Percentiles rank a stretch among this genome's conserved stretches.
Evolutionary conservation across 2,797 vertebrate species (phyloP).

Genomic region (Pantherophis vulpinus): DNA sequence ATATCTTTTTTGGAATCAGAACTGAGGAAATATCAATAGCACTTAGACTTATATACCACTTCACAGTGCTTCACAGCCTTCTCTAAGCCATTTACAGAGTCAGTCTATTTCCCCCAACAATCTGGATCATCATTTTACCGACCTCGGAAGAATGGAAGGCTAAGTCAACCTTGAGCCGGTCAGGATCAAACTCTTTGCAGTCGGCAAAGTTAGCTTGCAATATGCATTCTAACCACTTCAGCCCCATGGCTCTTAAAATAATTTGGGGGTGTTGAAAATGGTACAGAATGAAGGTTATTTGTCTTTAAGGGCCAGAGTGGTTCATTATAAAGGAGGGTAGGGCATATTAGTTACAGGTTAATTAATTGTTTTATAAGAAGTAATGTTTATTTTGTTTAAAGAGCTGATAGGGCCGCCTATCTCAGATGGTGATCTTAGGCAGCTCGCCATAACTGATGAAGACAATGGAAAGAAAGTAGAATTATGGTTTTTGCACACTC

Average conservation of each 20-base stretch:
- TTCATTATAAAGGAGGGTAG: neutral
- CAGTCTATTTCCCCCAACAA: too few relatives aligned
- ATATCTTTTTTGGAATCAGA: neutral
- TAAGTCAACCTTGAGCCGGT: too few relatives aligned
- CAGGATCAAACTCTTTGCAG: too few relatives aligned
- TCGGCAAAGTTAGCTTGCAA: too few relatives aligned
- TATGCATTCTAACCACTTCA: too few relatives aligned
- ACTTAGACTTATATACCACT: too few relatives aligned
- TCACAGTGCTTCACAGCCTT: too few relatives aligned
- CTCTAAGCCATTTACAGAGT: too few relatives aligned
- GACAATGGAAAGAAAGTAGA: neutral
- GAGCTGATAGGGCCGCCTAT: neutral
- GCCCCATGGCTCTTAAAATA: too few relatives aligned
- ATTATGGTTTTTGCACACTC: neutral
- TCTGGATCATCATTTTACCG: too few relatives aligned
- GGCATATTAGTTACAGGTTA: neutral
- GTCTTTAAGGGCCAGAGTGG: neutral
- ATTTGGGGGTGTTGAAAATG: neutral
- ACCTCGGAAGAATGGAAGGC: too few relatives aligned
- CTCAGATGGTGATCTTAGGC: neutral
- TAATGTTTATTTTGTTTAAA: neutral
- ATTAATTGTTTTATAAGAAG: neutral
- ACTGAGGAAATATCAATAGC: neutral
- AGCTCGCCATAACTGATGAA: neutral
- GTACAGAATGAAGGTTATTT: neutral